Percentiles rank a stretch among this genome's conserved stretches.
phyloP scores from a whole-genome alignment of 2,113 vertebrate genomes.

The Sus scrofa region T2T-Sscrofa CM000828.6:66842501-66843000 shows the following conservation, averaged over 20 bases:
- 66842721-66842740: background rate
- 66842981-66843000: background rate
- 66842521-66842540: rapidly evolving
- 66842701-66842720: no score
- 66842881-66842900: background rate
- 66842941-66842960: background rate
- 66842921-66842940: background rate
- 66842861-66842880: no score
- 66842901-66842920: background rate
- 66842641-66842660: background rate
- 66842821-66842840: background rate
- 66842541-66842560: background rate
- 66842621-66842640: rapidly evolving
- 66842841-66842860: background rate
- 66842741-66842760: background rate
- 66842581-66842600: background rate
- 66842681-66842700: background rate
- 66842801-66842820: background rate
- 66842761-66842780: background rate
- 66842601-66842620: background rate
- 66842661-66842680: background rate
- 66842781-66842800: background rate
- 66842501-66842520: background rate
- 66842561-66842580: background rate
- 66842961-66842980: background rate